Base-by-base conservation (phyloP, 2,797 vertebrate species). In the Phyllotis vaccarum region DNA sequence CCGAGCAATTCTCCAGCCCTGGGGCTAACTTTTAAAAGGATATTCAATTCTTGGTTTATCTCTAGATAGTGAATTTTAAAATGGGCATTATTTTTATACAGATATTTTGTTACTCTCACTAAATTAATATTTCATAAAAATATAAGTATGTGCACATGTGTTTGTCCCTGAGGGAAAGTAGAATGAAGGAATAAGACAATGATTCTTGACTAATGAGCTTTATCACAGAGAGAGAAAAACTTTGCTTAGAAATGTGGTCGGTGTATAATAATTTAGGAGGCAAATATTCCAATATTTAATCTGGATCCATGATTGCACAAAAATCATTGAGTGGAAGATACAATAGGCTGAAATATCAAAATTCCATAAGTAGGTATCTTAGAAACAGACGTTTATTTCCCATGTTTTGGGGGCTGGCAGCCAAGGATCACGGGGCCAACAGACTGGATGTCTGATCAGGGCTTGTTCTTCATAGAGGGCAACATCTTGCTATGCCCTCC, bases 1-100 rank as follows among this genome's bases (percentile, higher is more conserved):
- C n/a, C 58, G 52, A 58, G 52, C 4, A 34, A 58, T 31, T 58
- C 66, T 87, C 22, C 68, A 72, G 24, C 52, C 68, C 68, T 43
- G 68, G 66, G 40, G 64, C 21, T 7, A 54, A 37, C 21, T 54
- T 54, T n/a, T 66, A 10, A 52, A 86, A 37, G 37, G 19, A 4
- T 68, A 68, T 68, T 86, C 14, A 92, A 52, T 86, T 82, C 62
- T 86, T 11, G 29, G 89, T 89, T 21, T 91, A 52, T 54, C 75
- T 95, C 78, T 89, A 90, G 2, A 85, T 87, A 60, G 72, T 85
- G 17, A 9, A 83, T 92, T 94, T 95, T 89, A n/a, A 95, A 93
- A 4, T 21, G 22, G 22, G 16, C 22, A 29, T 70, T 83, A 17
- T 89, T 94, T 91, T 68, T 40, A 56, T 60, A 31, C 31, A n/a